phyloP scores from a whole-genome alignment of 1,140 invertebrate genomes.

The Drosophila equinoxialis region DNA sequence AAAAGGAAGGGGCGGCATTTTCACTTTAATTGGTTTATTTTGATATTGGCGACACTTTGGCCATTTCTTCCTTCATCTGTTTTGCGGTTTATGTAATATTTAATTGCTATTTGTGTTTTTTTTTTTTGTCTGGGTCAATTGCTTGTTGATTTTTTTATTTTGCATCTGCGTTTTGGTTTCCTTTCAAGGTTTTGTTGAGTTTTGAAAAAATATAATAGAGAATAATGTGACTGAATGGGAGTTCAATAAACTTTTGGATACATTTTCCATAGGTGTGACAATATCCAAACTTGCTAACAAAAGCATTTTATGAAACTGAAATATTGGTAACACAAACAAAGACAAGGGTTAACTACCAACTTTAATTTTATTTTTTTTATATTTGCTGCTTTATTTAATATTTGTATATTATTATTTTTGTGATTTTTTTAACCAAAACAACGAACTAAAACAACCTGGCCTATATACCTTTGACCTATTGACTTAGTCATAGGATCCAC shows the following conservation, averaged over 20 bases:
- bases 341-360: no score
- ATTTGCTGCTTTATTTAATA: no score
- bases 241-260: background rate
- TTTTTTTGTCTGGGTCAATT: background rate
- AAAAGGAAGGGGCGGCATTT: background rate
- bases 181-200: background rate
- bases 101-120: background rate
- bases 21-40: slow-evolving; percentile 51
- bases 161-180: background rate
- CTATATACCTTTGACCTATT: no score
- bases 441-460: no score
- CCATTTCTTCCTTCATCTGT: slow-evolving; percentile 27
- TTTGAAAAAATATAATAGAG: background rate
- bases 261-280: background rate
- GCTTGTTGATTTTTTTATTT: background rate
- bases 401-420: no score
- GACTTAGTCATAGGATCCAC: no score
- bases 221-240: background rate
- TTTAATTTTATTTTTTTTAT: no score
- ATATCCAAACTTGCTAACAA: no score
- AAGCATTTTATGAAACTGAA: no score
- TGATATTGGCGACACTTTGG: slow-evolving; percentile 36
- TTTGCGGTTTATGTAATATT: slow-evolving; percentile 31
- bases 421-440: no score
- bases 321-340: no score